Evolutionary conservation across 2,113 vertebrate genomes (phyloP).

Genomic region (Spheniscus mendiculus): DNA sequence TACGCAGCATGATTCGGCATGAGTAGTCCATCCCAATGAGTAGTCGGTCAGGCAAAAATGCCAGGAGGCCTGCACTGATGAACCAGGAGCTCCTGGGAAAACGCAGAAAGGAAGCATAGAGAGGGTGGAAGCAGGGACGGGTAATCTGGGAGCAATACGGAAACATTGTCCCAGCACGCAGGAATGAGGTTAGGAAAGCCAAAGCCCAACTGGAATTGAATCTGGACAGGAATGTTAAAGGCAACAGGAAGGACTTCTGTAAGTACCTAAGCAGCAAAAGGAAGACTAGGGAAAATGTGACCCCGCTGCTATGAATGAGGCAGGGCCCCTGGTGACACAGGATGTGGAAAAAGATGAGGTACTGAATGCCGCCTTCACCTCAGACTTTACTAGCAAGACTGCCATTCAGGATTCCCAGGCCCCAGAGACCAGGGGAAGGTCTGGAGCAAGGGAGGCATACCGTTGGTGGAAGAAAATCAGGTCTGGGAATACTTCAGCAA

Average conservation of each 20-base stretch:
- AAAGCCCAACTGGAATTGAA: not conserved
- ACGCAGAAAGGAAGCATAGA: accelerated
- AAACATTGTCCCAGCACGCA: not conserved
- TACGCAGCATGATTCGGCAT: not conserved
- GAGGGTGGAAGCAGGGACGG: not conserved
- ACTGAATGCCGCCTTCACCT: not conserved
- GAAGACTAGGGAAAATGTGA: not conserved
- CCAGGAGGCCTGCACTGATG: not conserved
- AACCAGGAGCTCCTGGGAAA: not conserved
- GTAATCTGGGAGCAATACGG: accelerated
- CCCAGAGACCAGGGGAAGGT: not conserved
- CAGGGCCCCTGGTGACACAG: not conserved
- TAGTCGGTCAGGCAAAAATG: not conserved
- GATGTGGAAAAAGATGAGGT: not conserved
- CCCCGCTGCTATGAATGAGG: not conserved
- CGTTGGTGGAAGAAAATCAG: not conserved
- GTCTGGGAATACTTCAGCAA: not conserved
- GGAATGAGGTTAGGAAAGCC: not conserved
- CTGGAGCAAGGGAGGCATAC: not conserved
- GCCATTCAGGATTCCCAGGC: not conserved
- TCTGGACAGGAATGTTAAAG: not conserved
- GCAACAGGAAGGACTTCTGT: not conserved
- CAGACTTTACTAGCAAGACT: not conserved
- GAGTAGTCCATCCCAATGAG: not conserved
- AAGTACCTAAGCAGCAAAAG: not conserved